Base-by-base conservation (phyloP, 2,888 invertebrate species). In the Cyaniris semiargus region DNA sequence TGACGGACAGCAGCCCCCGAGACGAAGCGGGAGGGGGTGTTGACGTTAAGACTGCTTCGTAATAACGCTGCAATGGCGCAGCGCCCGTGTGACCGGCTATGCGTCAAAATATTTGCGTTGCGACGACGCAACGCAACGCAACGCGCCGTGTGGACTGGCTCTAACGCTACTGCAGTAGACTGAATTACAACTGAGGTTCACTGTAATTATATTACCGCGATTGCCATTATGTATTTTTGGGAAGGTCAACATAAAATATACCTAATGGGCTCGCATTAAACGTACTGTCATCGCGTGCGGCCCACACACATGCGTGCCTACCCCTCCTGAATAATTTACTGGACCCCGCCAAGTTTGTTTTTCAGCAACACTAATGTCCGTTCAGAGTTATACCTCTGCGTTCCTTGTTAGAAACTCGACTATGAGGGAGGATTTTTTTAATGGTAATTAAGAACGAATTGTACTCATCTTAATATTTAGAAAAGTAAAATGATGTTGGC, bases 251-350 rank as follows among this genome's bases (percentile, higher is more conserved):
- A 76, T 76, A 71, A 76, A 34, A 76, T 70, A 53, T 76, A 70
- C 56, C 18, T 31, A 48, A 71, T 71, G 56, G 27, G 34, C 70
- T 34, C 76, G 58, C 71, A 76, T 76, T 76, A 77, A 71, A 70
- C 70, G 78, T 79, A 75, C 78, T 79, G 87, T 89, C 88, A 86
- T 91, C 85, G 92, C 91, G 91, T 92, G 92, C 86, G 85, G 85
- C 86, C 88, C 82, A 87, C 87, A 89, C 87, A 88, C 84, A 88
- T 89, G 91, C 91, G 90, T 91, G 91, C 77, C 76, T 76, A 79
- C 80, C 80, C 79, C 79, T 76, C 78, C 81, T 82, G 81, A 82
- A 82, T 82, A 81, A 80, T 82, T 79, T 79, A 78, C 44, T 76
- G 79, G 71, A 78, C 79, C 77, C 78, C 77, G 78, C n/a, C 78